Evolutionary conservation across 1,140 invertebrate species (phyloP), one percentile per base, ranked within the genome.

Genomic region (Parapsyche elsis): DNA sequence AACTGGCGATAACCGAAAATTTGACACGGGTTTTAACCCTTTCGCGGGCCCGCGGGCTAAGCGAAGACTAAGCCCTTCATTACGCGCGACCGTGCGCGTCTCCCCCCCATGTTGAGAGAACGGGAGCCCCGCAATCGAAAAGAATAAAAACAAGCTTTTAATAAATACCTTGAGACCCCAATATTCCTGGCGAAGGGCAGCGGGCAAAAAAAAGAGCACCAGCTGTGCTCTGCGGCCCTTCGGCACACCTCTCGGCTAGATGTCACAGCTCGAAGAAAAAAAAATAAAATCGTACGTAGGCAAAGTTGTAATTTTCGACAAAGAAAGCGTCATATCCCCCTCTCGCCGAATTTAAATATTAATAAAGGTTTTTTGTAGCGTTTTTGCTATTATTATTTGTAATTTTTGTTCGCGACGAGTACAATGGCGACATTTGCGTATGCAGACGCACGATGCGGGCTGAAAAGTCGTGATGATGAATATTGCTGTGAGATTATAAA

Each of bases 101-200:
- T 67, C 78, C 78, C 70, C 73, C 71, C 76, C 76, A 49, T 57
- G 9, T 12, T 21, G 23, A 14, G 46, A n/a, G 23, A 30, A 5
- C 74, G 75, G 21, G 57, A 59, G 71, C 70, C 71, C 74, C 74
- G 53, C 53, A 79, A 80, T 80, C 64, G 44, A 75, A 76, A 80
- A 78, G 70, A 82, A 82, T 82, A 80, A 82, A 81, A 82, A 77
- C 74, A 80, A 74, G 64, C 74, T 64, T 77, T 80, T 80, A 82
- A 78, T 78, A 71, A 78, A 82, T 78, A 78, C 78, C 45, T 53
- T 44, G 76, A 67, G 80, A 71, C 78, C 74, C 77, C 57, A 53
- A 79, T 45, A 53, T 26, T 26, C 16, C 21, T 26, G 59, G 19
- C 53, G n/a, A 16, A 14, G 80, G n/a, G 26, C 53, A 73, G n/a